Evolutionary conservation across 2,888 invertebrate genomes (phyloP), one percentile per base, ranked within the genome.

Genomic region (Allophyes oxyacanthae): DNA sequence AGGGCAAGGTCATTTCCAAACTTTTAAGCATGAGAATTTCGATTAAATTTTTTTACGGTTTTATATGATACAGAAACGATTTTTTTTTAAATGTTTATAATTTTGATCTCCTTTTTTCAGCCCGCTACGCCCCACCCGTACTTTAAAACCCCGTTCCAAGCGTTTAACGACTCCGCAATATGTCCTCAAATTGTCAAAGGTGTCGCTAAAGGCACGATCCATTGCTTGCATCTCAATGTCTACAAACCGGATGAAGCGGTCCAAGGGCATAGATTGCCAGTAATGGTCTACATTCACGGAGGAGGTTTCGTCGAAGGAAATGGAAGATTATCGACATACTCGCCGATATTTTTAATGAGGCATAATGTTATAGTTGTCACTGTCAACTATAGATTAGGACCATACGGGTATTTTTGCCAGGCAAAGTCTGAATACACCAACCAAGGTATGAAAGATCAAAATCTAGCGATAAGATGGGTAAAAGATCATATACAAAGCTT

Each of bases 391-490:
- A 57, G 69, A 44, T 6, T 72, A 9, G 72, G 69, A 0, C 57
- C 61, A 0, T 70, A 62, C 2, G 69, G 69, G 0, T 32, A 62
- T 8, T 36, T 72, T 0, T 70, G 69, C 28, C 6, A 62, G 0
- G 48, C 38, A 0, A 15, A 44, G 9, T 46, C 60, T 0, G 49
- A 53, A 6, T 61, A 51, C 48, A 62, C 11, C 10, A 69, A 72
- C n/a, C 72, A 70, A 41, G 62, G 52, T 0, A 6, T 70, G 1
- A 72, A 66, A 48, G 69, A 70, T 14, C 72, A 72, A 37, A 9
- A 32, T 6, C 1, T 66, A 8, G 69, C 67, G n/a, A 6, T 70
- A 0, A 41, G 15, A 44, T 70, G 69, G 69, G 10, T 72, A 0
- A 72, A 56, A 56, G 20, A 50, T 2, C 54, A 69, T 20, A 70